Conservation (phyloP, 2,888 invertebrate genomes). For the Vesta saturnalis region DNA sequence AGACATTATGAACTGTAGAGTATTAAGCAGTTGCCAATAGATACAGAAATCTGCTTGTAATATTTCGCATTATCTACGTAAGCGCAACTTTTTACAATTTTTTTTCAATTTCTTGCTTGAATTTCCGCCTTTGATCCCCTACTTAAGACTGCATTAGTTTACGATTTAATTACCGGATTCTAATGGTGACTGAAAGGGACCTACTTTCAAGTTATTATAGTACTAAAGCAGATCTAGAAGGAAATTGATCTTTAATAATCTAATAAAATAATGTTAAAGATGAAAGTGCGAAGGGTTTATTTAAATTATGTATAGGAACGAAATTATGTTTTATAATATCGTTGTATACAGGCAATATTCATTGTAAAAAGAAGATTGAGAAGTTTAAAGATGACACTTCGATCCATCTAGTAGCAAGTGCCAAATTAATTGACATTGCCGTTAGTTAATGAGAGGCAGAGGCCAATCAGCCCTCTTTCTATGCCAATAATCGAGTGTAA, state of each 20-base stretch:
- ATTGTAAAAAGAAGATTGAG: not conserved
- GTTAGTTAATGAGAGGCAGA: conserved; percentile 44
- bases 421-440: conserved; percentile 43
- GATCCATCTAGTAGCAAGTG: conserved; percentile 35
- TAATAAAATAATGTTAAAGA: conserved; percentile 19
- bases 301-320: conserved; percentile 13
- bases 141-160: conserved; percentile 30
- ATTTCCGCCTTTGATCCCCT: conserved; percentile 33
- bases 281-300: conserved; percentile 22
- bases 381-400: conserved; percentile 25
- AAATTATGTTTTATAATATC: conserved; percentile 14
- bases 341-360: not conserved
- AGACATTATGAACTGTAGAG: not conserved
- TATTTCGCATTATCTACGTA: not conserved
- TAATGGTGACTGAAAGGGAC: conserved; percentile 17
- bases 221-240: conserved; percentile 17
- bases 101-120: conserved; percentile 15
- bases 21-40: conserved; percentile 14
- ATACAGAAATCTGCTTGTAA: conserved; percentile 15
- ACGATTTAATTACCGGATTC: conserved; percentile 33
- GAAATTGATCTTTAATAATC: conserved; percentile 20
- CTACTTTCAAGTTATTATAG: conserved; percentile 28
- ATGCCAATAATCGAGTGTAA: conserved; percentile 47
- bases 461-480: conserved; percentile 45
- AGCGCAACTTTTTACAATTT: conserved; percentile 18